phyloP scores from a whole-genome alignment of 2,888 invertebrate genomes.

The Acanthosepion esculentum region DNA sequence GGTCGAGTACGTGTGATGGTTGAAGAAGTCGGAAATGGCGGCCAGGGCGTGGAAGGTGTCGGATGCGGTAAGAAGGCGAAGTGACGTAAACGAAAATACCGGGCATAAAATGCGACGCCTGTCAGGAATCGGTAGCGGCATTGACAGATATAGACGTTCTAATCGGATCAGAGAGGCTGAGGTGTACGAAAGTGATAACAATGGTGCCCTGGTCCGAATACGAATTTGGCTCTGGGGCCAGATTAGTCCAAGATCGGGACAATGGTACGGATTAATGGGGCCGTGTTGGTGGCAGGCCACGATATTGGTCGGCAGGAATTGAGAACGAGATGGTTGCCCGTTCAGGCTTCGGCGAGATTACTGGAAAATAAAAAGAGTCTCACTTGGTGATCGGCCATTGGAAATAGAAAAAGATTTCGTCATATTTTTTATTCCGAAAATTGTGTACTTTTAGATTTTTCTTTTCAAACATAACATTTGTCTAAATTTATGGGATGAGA shows the following conservation, averaged over 20 bases:
- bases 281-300: neutral
- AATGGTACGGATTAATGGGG: neutral
- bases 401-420: no score
- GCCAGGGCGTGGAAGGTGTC: neutral
- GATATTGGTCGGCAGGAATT: neutral
- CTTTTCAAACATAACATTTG: no score
- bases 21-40: neutral
- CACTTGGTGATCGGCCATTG: no score
- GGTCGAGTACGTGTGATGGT: neutral
- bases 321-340: no score
- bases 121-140: neutral
- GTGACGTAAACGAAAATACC: no score
- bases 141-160: neutral
- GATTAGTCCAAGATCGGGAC: conserved; percentile 16
- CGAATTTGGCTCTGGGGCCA: neutral
- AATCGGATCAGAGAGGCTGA: neutral
- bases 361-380: no score
- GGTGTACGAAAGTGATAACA: neutral
- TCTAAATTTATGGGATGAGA: no score
- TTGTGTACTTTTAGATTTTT: no score
- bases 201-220: neutral
- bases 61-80: neutral
- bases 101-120: neutral
- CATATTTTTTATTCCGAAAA: no score
- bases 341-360: no score